Evolutionary conservation across 1,140 invertebrate genomes (phyloP), one percentile per base, ranked within the genome.

Genomic region (Pemphigus obesinymphae): DNA sequence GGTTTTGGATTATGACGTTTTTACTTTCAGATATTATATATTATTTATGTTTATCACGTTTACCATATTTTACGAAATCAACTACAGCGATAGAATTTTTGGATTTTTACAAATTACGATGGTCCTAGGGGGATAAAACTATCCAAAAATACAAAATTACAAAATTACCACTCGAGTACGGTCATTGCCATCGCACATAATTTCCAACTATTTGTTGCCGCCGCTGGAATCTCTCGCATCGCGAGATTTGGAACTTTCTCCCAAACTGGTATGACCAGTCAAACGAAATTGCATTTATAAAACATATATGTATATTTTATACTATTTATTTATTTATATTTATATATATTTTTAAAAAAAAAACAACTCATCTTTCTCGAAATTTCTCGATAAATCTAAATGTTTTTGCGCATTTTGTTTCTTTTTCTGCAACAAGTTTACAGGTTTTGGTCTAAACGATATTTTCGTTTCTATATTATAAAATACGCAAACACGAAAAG

Each of bases 211-310:
- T 66, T n/a, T 3, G 26, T 55, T 34, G 17, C 31, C 23, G 76
- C 3, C 20, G 40, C 7, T 34, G 17, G 26, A 80, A 43, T 63
- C 31, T 76, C 48, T 58, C 34, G n/a, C 23, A 6, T 5, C n/a
- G 23, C 29, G 15, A 73, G 43, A 31, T 73, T 73, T 31, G 43
- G 43, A 23, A 80, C 76, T 80, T 80, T 80, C 76, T 80, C 76
- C 37, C 55, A 58, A 80, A 80, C 76, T 26, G 76, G 76, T 80
- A 61, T 63, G 76, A 80, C 76, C 76, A 17, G 76, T 78, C 34
- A 43, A 78, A 78, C 55, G 53, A 58, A 78, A 63, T 78, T 78
- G 15, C 63, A 40, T 61, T 37, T 20, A 61, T 20, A 40, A 78
- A 80, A 43, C n/a, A n/a, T n/a, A n/a, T n/a, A n/a, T n/a, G n/a